These are phyloP conservation scores for Saccopteryx bilineata DNA, from an alignment of 2,113 vertebrate genomes.

Conservation along the genomic window DNA sequence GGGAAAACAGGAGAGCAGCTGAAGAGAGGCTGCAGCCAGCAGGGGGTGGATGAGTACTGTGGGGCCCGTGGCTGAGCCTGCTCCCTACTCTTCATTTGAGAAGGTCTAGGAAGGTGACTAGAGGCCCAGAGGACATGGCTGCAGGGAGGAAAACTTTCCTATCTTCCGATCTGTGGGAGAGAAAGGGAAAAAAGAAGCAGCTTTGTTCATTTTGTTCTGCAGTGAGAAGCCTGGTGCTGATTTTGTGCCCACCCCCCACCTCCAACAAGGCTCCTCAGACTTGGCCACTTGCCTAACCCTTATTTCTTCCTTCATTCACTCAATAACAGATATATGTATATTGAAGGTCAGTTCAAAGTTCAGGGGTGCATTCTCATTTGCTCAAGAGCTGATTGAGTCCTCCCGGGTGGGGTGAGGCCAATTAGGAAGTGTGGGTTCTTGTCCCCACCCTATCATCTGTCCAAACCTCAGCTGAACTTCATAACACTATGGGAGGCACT, in stretches of 20 bases:
- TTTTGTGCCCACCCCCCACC: not conserved
- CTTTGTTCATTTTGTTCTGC: slow-evolving; percentile 27
- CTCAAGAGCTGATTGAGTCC: not conserved
- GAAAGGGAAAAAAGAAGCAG: not conserved
- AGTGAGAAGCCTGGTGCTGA: not conserved
- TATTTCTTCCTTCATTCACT: not conserved
- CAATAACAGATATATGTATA: not conserved
- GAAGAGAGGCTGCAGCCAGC: slow-evolving; percentile 37
- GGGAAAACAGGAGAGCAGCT: slow-evolving; percentile 69
- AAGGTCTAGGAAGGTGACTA: not conserved
- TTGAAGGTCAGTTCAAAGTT: not conserved
- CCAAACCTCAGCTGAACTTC: not conserved
- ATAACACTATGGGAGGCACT: not conserved
- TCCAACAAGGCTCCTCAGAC: not conserved
- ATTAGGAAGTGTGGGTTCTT: not conserved
- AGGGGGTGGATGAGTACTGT: not conserved
- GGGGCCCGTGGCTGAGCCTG: not conserved
- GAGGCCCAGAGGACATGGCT: not conserved
- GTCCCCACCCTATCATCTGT: not conserved
- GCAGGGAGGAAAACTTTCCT: not conserved
- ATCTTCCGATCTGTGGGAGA: slow-evolving; percentile 48
- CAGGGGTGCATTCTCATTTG: not conserved
- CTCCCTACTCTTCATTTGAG: not conserved
- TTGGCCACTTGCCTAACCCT: not conserved
- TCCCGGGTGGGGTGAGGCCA: not conserved